A percentile compares a stretch with the other conserved stretches of the same genome.
Evolutionary conservation across 2,888 invertebrate species (phyloP).

Genomic region (Phasia obesa): DNA sequence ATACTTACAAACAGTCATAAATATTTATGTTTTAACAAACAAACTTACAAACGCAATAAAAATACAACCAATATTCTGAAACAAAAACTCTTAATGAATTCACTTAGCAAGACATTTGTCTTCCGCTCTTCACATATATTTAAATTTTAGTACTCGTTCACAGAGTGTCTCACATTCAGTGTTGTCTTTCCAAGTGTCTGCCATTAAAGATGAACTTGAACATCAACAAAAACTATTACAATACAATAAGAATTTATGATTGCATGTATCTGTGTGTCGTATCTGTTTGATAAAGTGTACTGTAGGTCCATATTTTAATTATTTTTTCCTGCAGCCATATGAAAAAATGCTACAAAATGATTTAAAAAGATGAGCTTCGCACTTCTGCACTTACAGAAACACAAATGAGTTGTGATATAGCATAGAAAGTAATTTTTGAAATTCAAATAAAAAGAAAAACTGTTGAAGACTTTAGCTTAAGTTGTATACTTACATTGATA

Average conservation of each 20-base stretch:
- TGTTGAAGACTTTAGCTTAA: no score
- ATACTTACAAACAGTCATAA: background rate
- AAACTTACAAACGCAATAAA: conserved; percentile 17
- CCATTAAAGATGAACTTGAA: conserved; percentile 60
- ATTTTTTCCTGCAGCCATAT: no score
- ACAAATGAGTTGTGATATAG: no score
- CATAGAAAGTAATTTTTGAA: no score
- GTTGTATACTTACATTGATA: no score
- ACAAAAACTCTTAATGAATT: conserved; percentile 70
- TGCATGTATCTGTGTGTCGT: background rate
- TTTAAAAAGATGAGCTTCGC: no score
- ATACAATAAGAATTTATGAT: background rate
- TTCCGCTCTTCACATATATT: conserved; percentile 67
- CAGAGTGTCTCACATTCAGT: background rate
- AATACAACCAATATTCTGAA: conserved; percentile 52
- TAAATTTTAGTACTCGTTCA: conserved; percentile 4
- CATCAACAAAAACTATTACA: conserved; percentile 13
- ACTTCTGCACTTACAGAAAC: no score
- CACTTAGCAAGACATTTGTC: conserved; percentile 73
- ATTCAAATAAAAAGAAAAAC: no score
- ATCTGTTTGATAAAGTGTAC: no score
- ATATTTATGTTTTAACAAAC: conserved; percentile 50
- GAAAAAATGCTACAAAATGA: no score
- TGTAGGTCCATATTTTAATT: no score
- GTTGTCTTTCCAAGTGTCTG: conserved; percentile 25